Percentiles rank a stretch among this genome's conserved stretches.
These are phyloP conservation scores for Clarias batrachus DNA, from an alignment of 2,113 vertebrate genomes.

Conservation along the genomic window DNA sequence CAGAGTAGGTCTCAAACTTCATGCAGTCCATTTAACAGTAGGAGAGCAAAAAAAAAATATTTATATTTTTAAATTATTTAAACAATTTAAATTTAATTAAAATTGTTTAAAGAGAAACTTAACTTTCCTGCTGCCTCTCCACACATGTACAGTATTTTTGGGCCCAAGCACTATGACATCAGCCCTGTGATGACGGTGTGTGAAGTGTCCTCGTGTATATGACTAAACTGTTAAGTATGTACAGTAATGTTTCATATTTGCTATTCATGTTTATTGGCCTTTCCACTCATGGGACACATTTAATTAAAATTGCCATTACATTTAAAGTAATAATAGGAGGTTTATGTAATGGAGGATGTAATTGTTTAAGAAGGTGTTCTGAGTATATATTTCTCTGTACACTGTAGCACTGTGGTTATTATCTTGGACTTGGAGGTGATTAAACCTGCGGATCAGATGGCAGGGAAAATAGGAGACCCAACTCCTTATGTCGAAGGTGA, in stretches of 20 bases:
- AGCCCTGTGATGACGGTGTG: too few species aligned
- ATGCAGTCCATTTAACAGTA: too few species aligned
- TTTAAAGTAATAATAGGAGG: background rate
- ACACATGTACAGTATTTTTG: too few species aligned
- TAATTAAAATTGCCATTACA: background rate
- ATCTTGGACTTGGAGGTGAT: conserved; percentile 88
- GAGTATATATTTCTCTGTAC: background rate
- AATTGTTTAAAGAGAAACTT: too few species aligned
- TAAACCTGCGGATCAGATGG: conserved; percentile 77
- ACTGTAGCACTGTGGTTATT: conserved; percentile 85
- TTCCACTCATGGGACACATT: background rate
- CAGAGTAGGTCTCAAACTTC: too few species aligned
- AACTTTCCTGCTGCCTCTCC: too few species aligned
- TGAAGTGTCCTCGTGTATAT: too few species aligned
- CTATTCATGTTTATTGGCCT: background rate
- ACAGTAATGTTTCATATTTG: background rate
- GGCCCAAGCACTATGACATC: too few species aligned
- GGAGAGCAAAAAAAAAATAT: too few species aligned
- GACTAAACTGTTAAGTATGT: background rate
- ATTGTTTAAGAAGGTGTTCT: background rate
- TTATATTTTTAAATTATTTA: too few species aligned
- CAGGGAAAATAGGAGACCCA: conserved; percentile 85
- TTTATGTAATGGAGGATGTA: background rate
- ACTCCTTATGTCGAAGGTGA: conserved; percentile 85
- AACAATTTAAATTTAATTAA: too few species aligned